Conservation (phyloP, 2,797 vertebrate genomes). For the Rhincodon typus region DNA sequence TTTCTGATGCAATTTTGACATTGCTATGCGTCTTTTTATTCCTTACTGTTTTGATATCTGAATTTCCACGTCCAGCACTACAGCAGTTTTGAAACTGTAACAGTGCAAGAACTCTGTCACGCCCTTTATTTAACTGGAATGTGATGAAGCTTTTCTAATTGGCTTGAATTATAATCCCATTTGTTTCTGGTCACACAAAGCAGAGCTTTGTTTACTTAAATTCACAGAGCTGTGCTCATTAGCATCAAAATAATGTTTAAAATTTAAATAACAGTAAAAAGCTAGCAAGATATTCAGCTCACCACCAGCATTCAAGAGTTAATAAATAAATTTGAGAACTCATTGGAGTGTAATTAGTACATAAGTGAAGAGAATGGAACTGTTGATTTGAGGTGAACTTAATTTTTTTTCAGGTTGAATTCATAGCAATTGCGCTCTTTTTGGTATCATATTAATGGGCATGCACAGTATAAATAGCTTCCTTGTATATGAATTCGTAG, state of each 20-base stretch:
- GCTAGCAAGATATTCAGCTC: not conserved
- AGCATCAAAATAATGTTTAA: not conserved
- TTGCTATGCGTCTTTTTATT: not conserved
- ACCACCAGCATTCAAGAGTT: not conserved
- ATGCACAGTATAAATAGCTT: not conserved
- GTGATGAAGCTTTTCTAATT: constrained; percentile 11
- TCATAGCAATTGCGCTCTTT: constrained; percentile 2
- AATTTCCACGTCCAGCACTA: not conserved
- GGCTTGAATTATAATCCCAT: constrained; percentile 23
- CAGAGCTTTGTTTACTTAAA: constrained; percentile 27
- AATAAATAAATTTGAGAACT: not conserved
- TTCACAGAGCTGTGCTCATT: constrained; percentile 6
- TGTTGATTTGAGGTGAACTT: not conserved
- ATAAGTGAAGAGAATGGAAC: not conserved
- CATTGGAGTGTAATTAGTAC: not conserved
- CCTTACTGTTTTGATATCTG: not conserved
- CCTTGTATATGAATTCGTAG: not conserved
- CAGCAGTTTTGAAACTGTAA: not conserved
- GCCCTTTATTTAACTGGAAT: constrained; percentile 15
- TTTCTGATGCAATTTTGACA: not conserved
- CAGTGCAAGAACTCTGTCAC: not conserved
- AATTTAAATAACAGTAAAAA: constrained; percentile 18
- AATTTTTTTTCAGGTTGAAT: not conserved
- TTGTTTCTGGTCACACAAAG: constrained; percentile 6
- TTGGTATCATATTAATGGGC: not conserved